Evolutionary conservation across 2,797 vertebrate genomes (phyloP), one percentile per base, ranked within the genome.

Genomic region (Odontamblyopus lacepedii): DNA sequence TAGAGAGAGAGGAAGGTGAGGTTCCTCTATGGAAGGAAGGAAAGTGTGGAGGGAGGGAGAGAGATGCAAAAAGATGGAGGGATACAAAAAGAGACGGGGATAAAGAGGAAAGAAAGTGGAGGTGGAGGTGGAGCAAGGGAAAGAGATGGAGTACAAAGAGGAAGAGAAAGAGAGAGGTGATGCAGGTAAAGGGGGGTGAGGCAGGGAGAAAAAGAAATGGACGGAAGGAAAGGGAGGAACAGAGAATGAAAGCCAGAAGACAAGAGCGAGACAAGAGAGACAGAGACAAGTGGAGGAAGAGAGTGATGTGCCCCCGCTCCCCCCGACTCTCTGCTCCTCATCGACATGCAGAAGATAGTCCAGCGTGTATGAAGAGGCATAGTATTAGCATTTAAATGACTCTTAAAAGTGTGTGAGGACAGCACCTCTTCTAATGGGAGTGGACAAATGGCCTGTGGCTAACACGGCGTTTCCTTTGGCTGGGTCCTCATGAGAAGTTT

Each of bases 301-400:
- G 74, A 76, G 76, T 79, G 63, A 67, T 19, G 26, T 78, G 83
- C 77, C 76, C 73, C 74, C 77, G 74, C 70, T 67, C 83, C 76
- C 56, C 78, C 69, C 71, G 51, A 72, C 77, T 75, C 75, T 79
- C 70, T 87, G 83, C 75, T 77, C 86, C 85, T 91, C 85, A 89
- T 89, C 82, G 75, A 70, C 81, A 79, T 83, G 79, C 72, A 38
- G 51, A 68, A 7, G 5, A 77, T 71, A 29, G 60, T 8, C 0
- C 72, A 73, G 70, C 80, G 77, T 75, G 85, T 83, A 86, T 80
- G 77, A 71, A 26, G 1, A 51, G 75, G 78, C 85, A 79, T 80
- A 77, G 51, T 64, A 91, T 91, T 89, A 79, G 81, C 82, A 91
- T 91, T 90, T 91, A 86, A 91, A 91, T 92, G 68, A 83, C 81